Conservation (phyloP, 1,140 invertebrate genomes). For the Bursaphelenchus mucronatus region DNA sequence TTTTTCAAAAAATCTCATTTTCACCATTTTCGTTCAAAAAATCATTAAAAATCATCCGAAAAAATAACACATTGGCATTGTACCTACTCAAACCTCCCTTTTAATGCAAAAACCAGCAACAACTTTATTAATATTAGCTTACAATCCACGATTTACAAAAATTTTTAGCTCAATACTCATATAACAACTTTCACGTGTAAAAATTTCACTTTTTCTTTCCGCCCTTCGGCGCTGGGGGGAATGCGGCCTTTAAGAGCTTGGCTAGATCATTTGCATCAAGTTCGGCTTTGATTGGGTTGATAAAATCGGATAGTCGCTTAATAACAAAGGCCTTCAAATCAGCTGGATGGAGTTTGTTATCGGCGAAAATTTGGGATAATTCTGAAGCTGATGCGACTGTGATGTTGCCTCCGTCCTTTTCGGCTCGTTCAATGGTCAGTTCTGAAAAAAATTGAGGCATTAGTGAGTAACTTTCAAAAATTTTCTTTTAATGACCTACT, state of each 20-base stretch:
- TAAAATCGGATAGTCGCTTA: constrained; percentile 17
- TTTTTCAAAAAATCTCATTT: too few relatives aligned
- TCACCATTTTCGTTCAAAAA: too few relatives aligned
- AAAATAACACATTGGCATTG: too few relatives aligned
- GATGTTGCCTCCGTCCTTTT: constrained; percentile 55
- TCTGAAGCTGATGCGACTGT: constrained; percentile 28
- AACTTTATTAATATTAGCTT: too few relatives aligned
- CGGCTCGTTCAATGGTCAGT: constrained; percentile 39
- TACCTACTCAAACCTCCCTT: too few relatives aligned
- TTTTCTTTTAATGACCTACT: neutral
- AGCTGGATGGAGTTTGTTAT: constrained; percentile 46
- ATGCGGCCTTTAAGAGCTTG: constrained; percentile 23
- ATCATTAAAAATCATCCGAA: too few relatives aligned
- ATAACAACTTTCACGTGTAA: too few relatives aligned
- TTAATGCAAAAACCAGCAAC: too few relatives aligned
- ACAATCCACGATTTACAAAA: too few relatives aligned
- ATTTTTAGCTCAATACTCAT: too few relatives aligned
- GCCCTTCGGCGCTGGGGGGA: constrained; percentile 22
- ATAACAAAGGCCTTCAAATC: constrained; percentile 50
- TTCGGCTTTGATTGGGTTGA: constrained; percentile 6
- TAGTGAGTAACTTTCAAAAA: constrained; percentile 20
- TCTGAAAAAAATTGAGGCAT: constrained; percentile 24
- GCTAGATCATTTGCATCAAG: constrained; percentile 12
- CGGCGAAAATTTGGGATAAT: constrained; percentile 38
- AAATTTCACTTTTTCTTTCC: constrained; percentile 25